Evolutionary conservation across 2,888 invertebrate genomes (phyloP), one percentile per base, ranked within the genome.

Genomic region (Leptura quadrifasciata): DNA sequence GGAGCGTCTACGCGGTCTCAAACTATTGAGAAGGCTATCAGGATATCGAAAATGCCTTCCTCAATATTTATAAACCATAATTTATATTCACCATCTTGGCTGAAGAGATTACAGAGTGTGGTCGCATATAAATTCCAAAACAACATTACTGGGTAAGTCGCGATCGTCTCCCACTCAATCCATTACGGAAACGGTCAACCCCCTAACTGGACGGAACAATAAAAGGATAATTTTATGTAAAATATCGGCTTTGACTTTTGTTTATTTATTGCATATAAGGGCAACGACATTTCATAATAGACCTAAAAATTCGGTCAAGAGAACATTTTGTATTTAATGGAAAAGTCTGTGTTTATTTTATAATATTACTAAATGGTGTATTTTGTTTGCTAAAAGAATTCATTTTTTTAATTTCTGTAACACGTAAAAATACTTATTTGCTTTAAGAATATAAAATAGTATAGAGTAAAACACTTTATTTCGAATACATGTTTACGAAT

Each of bases 81-180:
- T 87, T 87, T 87, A 87, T 87, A 87, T 87, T 86, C 87, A 85
- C 84, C 86, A 86, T 87, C 85, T 85, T 85, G 84, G 81, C 83
- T 81, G 82, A 80, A 81, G 81, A 84, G 85, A 85, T 84, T 84
- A 83, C 82, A 78, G 75, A 80, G 77, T 74, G 74, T 78, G 79
- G 78, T 68, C 80, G 83, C 73, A 77, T 81, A 83, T 78, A 80
- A 82, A 82, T 83, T 81, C 76, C 72, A 69, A 57, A 65, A 73
- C 67, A 73, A 60, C 47, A 55, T 61, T 73, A 72, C 70, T 75
- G 65, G 73, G 73, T 71, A 61, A 71, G 71, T 52, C 71, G 71
- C 70, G 72, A 74, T 67, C 55, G 52, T 47, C 57, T 69, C 58
- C 69, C 58, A 39, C 69, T 47, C 68, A 57, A 69, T 58, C 57